Evolutionary conservation across 2,797 vertebrate species (phyloP), one percentile per base, ranked within the genome.

Genomic region (Chelonia mydas): DNA sequence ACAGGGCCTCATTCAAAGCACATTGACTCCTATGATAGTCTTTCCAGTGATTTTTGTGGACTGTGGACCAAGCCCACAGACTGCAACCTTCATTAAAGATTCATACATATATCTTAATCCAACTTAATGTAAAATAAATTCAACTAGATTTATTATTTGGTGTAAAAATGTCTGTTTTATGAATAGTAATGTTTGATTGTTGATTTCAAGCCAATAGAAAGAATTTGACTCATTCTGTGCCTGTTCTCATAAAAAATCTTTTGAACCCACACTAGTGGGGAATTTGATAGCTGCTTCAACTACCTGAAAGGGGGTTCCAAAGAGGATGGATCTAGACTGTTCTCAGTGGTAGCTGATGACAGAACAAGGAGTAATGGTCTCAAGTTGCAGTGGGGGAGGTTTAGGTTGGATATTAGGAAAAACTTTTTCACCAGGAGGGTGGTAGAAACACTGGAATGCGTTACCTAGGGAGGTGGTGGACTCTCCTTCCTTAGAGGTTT

Each of bases 31-130:
- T 61, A 28, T 31, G 6, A 11, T 84, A 54, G 90, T 31, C 5
- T 93, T 95, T 79, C 31, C 81, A 89, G 31, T 33, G 72, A 72
- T 78, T 94, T 33, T 31, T 61, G 2, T 8, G 88, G 27, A 11
- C 17, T 45, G 27, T 86, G 31, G 57, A 83, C 23, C 68, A 59
- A 91, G 61, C 1, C 53, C 2, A 0, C 3, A 8, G 82, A 33
- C 51, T 50, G 17, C 49, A 90, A 90, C 27, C 57, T 53, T 41
- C 0, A 1, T 13, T 90, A 4, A 25, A 85, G 47, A 19, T 21
- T 1, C 21, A 72, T 4, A 81, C 47, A 61, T 41, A 51, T 6
- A 84, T 50, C 33, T 23, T n/a, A 65, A 86, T 25, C 13, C 15
- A 87, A 90, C 4, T 25, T 6, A 91, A 16, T 17, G 25, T 41